Conservation (phyloP, 1,140 invertebrate species). For the Drosophila ananassae region DNA sequence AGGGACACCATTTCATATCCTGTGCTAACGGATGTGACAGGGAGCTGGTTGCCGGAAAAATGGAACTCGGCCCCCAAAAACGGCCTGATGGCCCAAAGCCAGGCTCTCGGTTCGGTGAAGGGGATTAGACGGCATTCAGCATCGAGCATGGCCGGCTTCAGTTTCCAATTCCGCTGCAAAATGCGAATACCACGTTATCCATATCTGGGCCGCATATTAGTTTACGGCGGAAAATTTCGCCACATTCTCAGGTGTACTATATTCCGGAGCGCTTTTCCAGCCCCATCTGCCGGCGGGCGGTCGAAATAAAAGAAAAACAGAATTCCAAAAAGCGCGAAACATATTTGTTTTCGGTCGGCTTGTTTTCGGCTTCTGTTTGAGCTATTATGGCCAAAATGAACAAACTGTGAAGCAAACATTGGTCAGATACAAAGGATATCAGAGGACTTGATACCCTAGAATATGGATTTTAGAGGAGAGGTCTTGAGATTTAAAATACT, state of each 20-base stretch:
- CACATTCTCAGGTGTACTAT: conserved; percentile 22
- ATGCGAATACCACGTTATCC: conserved; percentile 17
- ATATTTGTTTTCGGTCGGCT: conserved; percentile 49
- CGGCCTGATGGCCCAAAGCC: conserved; percentile 60
- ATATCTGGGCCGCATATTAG: conserved; percentile 42
- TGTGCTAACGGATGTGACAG: conserved; percentile 70
- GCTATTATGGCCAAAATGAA: conserved; percentile 36
- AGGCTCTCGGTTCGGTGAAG: conserved; percentile 16
- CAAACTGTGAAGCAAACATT: conserved; percentile 13
- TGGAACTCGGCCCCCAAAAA: conserved; percentile 25
- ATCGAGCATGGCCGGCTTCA: conserved; percentile 6
- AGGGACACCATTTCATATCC: conserved; percentile 68
- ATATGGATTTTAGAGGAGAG: background rate
- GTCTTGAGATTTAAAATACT: background rate
- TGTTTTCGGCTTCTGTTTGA: conserved; percentile 10
- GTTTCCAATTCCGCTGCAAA: conserved; percentile 33
- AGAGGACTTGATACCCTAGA: background rate
- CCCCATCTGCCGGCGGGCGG: conserved; percentile 33
- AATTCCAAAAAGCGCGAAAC: conserved; percentile 46
- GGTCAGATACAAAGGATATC: conserved; percentile 7
- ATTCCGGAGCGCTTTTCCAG: conserved; percentile 25
- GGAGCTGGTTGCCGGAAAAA: conserved; percentile 22
- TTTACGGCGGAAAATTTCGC: conserved; percentile 43
- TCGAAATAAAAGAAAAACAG: conserved; percentile 62
- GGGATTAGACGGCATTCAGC: conserved; percentile 28